Evolutionary conservation across 2,888 invertebrate species (phyloP).

Genomic region (Oxyscelio sp.): DNA sequence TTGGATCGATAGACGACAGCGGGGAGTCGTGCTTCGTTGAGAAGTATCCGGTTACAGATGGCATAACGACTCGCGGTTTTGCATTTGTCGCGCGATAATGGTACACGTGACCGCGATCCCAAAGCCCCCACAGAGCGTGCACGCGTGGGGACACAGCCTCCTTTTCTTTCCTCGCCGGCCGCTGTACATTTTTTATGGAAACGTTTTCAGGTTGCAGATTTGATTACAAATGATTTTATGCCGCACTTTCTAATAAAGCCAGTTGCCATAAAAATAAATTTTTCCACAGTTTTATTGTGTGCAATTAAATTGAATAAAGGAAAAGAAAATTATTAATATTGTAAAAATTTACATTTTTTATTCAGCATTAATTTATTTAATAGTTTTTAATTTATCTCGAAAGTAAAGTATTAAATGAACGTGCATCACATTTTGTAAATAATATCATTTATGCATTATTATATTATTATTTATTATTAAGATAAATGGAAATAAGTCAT

Average conservation of each 20-base stretch:
- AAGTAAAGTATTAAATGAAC: too few species aligned
- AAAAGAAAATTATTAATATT: too few species aligned
- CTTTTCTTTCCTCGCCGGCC: conserved; percentile 53
- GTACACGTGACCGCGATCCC: conserved; percentile 85
- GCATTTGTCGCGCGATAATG: conserved; percentile 85
- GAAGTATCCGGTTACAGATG: conserved; percentile 84
- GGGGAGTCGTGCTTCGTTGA: conserved; percentile 75
- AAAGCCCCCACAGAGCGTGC: conserved; percentile 76
- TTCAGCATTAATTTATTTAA: too few species aligned
- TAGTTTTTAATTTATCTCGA: too few species aligned
- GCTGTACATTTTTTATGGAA: conserved; percentile 47
- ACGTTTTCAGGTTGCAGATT: conserved; percentile 60
- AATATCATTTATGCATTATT: too few species aligned
- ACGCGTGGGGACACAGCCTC: conserved; percentile 72
- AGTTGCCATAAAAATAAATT: conserved; percentile 38
- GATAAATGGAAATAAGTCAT: too few species aligned
- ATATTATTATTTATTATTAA: too few species aligned
- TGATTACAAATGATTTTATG: conserved; percentile 51
- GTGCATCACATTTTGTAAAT: too few species aligned
- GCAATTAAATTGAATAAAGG: too few species aligned
- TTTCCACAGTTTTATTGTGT: too few species aligned
- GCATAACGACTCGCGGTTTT: conserved; percentile 84
- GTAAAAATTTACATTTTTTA: too few species aligned
- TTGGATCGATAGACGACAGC: conserved; percentile 79
- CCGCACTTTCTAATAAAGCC: conserved; percentile 55